Percentiles rank a stretch among this genome's conserved stretches.
Conservation (phyloP, 2,113 vertebrate species). For the Oceanites oceanicus region DNA sequence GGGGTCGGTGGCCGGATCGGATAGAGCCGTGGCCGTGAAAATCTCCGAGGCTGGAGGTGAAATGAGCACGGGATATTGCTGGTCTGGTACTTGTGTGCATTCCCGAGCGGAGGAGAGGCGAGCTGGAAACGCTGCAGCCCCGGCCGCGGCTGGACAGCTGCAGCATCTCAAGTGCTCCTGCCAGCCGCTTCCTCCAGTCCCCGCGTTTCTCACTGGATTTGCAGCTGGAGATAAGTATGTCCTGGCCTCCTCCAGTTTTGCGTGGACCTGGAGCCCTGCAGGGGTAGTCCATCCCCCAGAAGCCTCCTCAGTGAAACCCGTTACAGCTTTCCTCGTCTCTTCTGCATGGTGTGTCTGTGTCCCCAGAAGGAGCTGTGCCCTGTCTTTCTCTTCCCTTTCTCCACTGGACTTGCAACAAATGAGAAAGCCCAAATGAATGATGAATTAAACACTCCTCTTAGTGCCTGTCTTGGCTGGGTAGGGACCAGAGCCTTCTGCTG, state of each 20-base stretch:
- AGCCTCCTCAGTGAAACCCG: neutral
- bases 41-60: neutral
- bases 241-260: neutral
- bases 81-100: rapidly evolving
- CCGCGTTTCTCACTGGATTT: neutral
- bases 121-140: neutral
- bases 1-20: neutral
- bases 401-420: neutral
- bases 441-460: rapidly evolving
- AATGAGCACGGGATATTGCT: rapidly evolving
- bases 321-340: neutral
- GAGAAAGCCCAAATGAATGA: neutral
- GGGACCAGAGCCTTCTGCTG: neutral
- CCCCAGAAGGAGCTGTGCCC: neutral
- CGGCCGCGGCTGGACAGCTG: neutral
- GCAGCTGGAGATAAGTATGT: neutral
- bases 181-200: neutral
- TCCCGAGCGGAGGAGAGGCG: neutral
- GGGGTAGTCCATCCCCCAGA: neutral
- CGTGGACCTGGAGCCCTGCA: neutral
- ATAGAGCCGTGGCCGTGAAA: neutral
- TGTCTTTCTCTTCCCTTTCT: rapidly evolving
- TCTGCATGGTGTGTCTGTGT: rapidly evolving
- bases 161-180: neutral
- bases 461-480: neutral